Evolutionary conservation across 2,113 vertebrate genomes (phyloP).

Genomic region (Ammodytes marinus): DNA sequence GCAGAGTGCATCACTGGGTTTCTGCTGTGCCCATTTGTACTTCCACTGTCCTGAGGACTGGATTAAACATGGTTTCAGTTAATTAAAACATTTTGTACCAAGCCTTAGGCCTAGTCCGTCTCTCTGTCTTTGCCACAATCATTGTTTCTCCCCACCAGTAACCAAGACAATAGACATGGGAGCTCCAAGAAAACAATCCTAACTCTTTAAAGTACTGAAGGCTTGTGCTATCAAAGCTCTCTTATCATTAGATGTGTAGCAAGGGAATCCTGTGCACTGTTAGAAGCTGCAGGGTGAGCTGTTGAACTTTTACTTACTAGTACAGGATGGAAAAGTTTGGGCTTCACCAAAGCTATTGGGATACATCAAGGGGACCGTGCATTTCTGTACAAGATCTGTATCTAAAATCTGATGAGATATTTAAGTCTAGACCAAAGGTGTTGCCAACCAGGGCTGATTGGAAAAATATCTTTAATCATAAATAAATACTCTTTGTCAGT

Average conservation of each 20-base stretch:
- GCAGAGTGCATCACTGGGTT: conserved; percentile 23
- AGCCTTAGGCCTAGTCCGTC: conserved; percentile 38
- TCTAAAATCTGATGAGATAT: neutral
- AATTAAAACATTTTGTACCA: conserved; percentile 73
- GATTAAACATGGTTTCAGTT: conserved; percentile 69
- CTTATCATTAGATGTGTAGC: conserved; percentile 51
- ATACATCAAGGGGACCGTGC: neutral
- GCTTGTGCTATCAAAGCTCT: conserved; percentile 54
- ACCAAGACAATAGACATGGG: conserved; percentile 52
- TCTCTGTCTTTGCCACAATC: conserved; percentile 49
- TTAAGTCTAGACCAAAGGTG: neutral
- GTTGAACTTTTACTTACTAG: conserved; percentile 9
- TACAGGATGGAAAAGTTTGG: neutral
- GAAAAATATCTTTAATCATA: neutral
- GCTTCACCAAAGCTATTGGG: neutral
- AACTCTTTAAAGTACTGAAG: conserved; percentile 40
- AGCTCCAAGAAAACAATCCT: conserved; percentile 50
- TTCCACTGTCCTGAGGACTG: conserved; percentile 54
- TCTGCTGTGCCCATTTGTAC: conserved; percentile 53
- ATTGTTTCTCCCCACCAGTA: conserved; percentile 59
- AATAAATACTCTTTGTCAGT: neutral
- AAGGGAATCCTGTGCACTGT: conserved; percentile 43
- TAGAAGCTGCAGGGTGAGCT: conserved; percentile 41
- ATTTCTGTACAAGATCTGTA: neutral
- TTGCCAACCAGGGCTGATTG: neutral